Conservation (phyloP, 1,140 invertebrate genomes). For the Manduca sexta region DNA sequence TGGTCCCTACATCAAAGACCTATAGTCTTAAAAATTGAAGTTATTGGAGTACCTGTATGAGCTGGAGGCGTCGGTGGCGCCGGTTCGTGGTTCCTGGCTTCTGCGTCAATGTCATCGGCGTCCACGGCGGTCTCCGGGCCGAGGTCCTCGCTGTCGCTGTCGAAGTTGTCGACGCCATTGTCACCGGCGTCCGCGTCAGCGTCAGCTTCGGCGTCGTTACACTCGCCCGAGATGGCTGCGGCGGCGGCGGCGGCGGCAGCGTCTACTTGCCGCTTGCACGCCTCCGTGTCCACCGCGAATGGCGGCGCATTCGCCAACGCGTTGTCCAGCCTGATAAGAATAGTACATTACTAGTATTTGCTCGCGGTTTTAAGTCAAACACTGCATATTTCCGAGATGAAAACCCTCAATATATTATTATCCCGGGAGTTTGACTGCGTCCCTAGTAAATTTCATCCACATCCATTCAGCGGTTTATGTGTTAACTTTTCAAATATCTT, state of each 20-base stretch:
- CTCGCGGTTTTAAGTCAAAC: too few species aligned
- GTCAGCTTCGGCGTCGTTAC: conserved; percentile 30
- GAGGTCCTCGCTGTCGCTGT: conserved; percentile 64
- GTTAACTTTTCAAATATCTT: too few species aligned
- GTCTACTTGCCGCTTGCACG: conserved; percentile 42
- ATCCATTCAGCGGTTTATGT: too few species aligned
- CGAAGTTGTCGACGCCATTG: conserved; percentile 44
- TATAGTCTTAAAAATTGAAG: too few species aligned
- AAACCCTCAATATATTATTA: too few species aligned
- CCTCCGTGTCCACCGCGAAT: conserved; percentile 58
- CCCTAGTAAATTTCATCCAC: too few species aligned
- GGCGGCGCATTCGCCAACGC: conserved; percentile 61
- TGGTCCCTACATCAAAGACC: too few species aligned
- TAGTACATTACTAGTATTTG: too few species aligned
- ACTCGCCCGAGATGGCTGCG: conserved; percentile 23
- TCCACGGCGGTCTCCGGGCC: conserved; percentile 72
- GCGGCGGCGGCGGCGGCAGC: conserved; percentile 19
- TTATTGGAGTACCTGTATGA: conserved; percentile 59
- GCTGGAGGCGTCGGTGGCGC: conserved; percentile 74
- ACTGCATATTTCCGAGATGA: too few species aligned
- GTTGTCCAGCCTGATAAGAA: conserved; percentile 67
- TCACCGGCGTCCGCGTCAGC: conserved; percentile 28
- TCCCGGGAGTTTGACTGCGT: too few species aligned
- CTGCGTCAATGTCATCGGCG: conserved; percentile 75
- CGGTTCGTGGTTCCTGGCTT: conserved; percentile 76